Evolutionary conservation across 1,140 invertebrate genomes (phyloP).

Genomic region (Argopecten irradians): DNA sequence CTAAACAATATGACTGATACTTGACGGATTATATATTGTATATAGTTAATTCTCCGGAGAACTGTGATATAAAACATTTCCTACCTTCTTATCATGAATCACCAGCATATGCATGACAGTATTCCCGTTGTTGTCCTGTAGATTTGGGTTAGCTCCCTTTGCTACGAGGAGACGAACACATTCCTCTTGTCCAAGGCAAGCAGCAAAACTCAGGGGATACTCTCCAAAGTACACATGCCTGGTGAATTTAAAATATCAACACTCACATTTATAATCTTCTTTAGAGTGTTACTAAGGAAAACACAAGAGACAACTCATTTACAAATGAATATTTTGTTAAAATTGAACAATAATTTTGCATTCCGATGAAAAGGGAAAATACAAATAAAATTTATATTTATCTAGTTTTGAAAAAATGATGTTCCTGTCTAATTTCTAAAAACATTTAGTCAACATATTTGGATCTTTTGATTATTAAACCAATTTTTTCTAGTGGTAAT

Average conservation of each 20-base stretch:
- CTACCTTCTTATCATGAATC: constrained; percentile 94
- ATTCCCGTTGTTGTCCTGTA: constrained; percentile 98
- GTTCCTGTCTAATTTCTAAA: no score
- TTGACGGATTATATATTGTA: background rate
- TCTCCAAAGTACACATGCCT: constrained; percentile 98
- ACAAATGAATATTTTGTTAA: no score
- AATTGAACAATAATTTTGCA: no score
- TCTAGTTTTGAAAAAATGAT: no score
- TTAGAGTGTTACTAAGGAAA: no score
- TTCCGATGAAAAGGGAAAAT: no score
- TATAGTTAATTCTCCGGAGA: background rate
- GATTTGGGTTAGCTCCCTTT: constrained; percentile 91
- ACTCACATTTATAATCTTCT: background rate
- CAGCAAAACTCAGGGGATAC: constrained; percentile 96
- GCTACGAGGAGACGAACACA: constrained; percentile 95
- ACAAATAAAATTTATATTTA: no score
- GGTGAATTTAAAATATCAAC: constrained; percentile 37
- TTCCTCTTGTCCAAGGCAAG: constrained; percentile 97
- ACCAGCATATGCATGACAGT: constrained; percentile 97
- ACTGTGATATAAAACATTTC: background rate
- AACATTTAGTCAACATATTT: no score
- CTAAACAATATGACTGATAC: background rate
- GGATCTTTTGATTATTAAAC: no score
- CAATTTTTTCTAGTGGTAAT: no score
- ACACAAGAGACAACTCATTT: no score